Base-by-base conservation (phyloP, 2,113 vertebrate species). In the Hyla sarda region DNA sequence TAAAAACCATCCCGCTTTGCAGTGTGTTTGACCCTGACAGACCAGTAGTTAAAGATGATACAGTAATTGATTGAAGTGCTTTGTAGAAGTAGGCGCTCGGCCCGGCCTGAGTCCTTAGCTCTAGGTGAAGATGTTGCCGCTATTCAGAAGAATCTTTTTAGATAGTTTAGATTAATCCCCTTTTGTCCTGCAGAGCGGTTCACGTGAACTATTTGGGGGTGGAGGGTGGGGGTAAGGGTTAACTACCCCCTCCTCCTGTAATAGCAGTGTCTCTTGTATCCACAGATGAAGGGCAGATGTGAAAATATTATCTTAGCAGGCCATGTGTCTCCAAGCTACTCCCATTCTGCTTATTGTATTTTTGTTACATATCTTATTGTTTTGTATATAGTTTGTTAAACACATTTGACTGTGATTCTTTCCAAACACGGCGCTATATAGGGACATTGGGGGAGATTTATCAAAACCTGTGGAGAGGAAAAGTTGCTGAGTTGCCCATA, bases 101-200 rank as follows among this genome's bases (percentile, higher is more conserved):
- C 28, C 65, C 0, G 0, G 50, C 37, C 82, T 4, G n/a, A 1
- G 45, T 2, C 0, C 69, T 88, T 80, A 69, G 88, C 89, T 88
- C 34, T 6, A 90, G 90, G 90, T 92, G 88, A 88, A 93, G 92
- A 93, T 94, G 90, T 62, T 52, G 74, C 90, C n/a, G n/a, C n/a
- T 83, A 87, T 34, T 81, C 88, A 91, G 89, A 91, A 87, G 85
- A 92, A 52, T 90, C 91, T 90, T 92, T 48, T 92, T 48, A 83
- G 90, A 89, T 89, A 54, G 58, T 88, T 88, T 41, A 92, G 93
- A 93, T 94, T 92, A 93, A 92, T 86, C 88, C 88, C 90, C 93
- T 94, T 45, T 94, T 94, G 92, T 93, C 88, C 89, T 84, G 12
- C 81, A 1, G 28, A 32, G 88, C 76, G 30, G 65, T 34, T 69